A percentile compares a stretch with the other conserved stretches of the same genome.
phyloP scores from a whole-genome alignment of 2,888 invertebrate species.

The Punctoribates punctum region DNA sequence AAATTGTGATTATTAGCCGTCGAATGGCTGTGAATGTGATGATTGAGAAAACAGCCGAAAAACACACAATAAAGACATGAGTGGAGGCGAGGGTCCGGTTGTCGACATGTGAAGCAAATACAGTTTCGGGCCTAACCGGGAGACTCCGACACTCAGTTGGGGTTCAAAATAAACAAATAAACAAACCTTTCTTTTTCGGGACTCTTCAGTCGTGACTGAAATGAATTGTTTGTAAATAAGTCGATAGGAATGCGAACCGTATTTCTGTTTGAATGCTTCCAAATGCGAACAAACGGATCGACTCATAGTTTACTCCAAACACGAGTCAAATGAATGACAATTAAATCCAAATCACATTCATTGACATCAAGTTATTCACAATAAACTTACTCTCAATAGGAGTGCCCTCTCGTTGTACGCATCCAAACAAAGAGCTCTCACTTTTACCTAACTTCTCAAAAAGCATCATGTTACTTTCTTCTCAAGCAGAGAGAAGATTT shows the following conservation, averaged over 20 bases:
- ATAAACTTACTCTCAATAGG: too few species aligned
- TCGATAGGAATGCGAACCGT: conserved; percentile 37
- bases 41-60: conserved; percentile 76
- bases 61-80: conserved; percentile 74
- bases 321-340: not conserved
- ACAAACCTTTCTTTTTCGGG: conserved; percentile 38
- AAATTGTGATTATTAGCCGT: conserved; percentile 74
- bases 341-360: not conserved
- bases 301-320: too few species aligned
- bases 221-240: conserved; percentile 39
- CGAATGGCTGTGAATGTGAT: conserved; percentile 80
- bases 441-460: too few species aligned
- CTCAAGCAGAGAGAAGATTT: too few species aligned
- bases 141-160: not conserved
- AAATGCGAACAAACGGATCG: conserved; percentile 35
- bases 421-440: too few species aligned
- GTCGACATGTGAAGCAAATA: conserved; percentile 44
- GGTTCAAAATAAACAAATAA: not conserved
- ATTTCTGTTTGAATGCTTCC: conserved; percentile 40
- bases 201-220: conserved; percentile 8
- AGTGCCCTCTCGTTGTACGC: too few species aligned
- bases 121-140: conserved; percentile 38
- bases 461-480: too few species aligned
- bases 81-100: conserved; percentile 57
- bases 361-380: not conserved